Evolutionary conservation across 2,113 vertebrate genomes (phyloP).

Genomic region (Semnornis frantzii): DNA sequence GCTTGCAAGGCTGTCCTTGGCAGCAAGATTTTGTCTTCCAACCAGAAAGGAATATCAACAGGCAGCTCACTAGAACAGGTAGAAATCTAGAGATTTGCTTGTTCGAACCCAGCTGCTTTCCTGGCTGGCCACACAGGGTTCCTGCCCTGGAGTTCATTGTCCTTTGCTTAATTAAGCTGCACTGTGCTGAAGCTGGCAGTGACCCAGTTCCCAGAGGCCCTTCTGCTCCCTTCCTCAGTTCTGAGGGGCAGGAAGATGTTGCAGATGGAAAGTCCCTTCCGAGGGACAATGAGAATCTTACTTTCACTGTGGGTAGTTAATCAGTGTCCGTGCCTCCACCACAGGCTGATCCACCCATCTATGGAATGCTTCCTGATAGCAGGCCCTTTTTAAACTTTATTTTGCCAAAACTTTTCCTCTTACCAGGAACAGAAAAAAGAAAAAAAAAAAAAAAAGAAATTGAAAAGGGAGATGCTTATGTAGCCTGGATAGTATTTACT

Average conservation of each 20-base stretch:
- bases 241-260: neutral
- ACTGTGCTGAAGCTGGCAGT: neutral
- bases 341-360: neutral
- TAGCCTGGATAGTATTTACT: neutral
- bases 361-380: neutral
- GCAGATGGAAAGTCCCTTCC: neutral
- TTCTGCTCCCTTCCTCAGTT: constrained; percentile 3
- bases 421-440: too few relatives aligned
- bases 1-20: neutral
- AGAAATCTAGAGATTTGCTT: neutral
- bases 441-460: neutral
- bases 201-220: constrained; percentile 68
- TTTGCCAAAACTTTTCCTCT: neutral
- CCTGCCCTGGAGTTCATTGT: neutral
- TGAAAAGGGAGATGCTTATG: neutral
- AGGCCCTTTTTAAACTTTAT: neutral
- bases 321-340: neutral
- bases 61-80: neutral
- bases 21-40: neutral
- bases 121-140: neutral
- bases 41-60: neutral
- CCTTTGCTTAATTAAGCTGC: constrained; percentile 16
- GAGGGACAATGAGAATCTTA: constrained; percentile 6
- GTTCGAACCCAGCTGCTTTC: neutral
- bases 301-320: neutral